These are phyloP conservation scores for Astur gentilis DNA, from an alignment of 2,113 vertebrate genomes.

Conservation along the genomic window DNA sequence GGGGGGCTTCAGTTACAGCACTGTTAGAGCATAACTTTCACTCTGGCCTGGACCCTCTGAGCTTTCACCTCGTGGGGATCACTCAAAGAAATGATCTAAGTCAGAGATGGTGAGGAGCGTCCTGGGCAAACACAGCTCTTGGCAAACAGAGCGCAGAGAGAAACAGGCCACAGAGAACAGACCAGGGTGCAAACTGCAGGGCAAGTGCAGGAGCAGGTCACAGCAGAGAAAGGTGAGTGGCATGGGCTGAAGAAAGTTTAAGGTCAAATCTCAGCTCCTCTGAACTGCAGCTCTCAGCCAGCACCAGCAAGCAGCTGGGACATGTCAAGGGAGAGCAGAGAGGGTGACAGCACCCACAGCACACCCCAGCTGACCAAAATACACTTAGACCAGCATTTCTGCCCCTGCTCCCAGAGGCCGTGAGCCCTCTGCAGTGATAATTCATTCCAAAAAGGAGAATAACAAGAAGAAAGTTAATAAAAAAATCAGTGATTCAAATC, in stretches of 20 bases:
- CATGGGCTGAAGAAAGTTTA: not conserved
- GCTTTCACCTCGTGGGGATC: not conserved
- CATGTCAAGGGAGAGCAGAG: not conserved
- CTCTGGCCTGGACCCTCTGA: not conserved
- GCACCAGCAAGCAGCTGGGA: not conserved
- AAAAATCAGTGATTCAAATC: not conserved
- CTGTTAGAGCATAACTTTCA: not conserved
- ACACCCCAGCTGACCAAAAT: not conserved
- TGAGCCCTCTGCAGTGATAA: not conserved
- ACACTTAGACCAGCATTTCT: not conserved
- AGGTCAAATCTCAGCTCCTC: not conserved
- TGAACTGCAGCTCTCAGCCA: not conserved
- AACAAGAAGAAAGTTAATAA: not conserved
- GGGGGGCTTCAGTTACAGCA: not conserved
- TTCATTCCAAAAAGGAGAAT: not conserved
- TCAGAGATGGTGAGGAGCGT: not conserved
- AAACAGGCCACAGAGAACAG: not conserved
- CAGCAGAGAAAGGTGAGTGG: not conserved
- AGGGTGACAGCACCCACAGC: not conserved
- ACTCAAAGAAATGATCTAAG: not conserved
- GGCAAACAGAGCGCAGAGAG: not conserved
- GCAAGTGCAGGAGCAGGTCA: not conserved
- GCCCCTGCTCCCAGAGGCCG: not conserved
- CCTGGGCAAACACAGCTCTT: not conserved
- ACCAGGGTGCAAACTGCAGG: not conserved